Evolutionary conservation across 2,888 invertebrate genomes (phyloP), one percentile per base, ranked within the genome.

Genomic region (Brachyptera putata): DNA sequence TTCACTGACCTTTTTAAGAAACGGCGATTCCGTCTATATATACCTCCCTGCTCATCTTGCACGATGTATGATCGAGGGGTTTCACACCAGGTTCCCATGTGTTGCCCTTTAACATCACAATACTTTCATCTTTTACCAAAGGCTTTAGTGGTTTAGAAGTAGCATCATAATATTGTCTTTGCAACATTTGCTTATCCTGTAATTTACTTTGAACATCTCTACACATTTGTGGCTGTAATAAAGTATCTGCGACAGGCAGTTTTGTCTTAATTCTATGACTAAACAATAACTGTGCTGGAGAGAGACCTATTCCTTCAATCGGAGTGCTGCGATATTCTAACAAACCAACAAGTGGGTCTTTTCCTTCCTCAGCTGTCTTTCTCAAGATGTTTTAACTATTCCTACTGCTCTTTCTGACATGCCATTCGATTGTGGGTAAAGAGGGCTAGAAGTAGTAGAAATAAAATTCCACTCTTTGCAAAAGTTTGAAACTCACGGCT

Each of bases 391-490:
- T 30, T 68, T 68, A 1, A 57, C 58, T 1, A 64, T 66, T 7
- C 60, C 30, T 13, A 66, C 65, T 2, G 57, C 62, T 24, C 61
- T 65, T 63, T 70, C 66, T 13, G 67, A 67, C 21, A 66, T 24
- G 2, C 66, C 66, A 56, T 69, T 69, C 1, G 64, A 65, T 50
- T 65, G 53, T 16, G 66, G 63, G 57, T 68, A 67, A 4, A 57
- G 56, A 9, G 68, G 67, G 59, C 67, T 67, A 2, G 63, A 61
- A n/a, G 61, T 64, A n/a, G 25, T 58, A 25, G 64, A 25, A 39
- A 66, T 50, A 43, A 69, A 67, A 5, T 64, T 62, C 62, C 62
- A 67, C 36, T 66, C 63, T 46, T 58, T 22, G 65, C 61, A 64
- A 69, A 69, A 37, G 55, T 30, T 57, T 58, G 49, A 18, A 66